phyloP scores from a whole-genome alignment of 2,113 vertebrate genomes.

The Lophotis ruficrista region DNA sequence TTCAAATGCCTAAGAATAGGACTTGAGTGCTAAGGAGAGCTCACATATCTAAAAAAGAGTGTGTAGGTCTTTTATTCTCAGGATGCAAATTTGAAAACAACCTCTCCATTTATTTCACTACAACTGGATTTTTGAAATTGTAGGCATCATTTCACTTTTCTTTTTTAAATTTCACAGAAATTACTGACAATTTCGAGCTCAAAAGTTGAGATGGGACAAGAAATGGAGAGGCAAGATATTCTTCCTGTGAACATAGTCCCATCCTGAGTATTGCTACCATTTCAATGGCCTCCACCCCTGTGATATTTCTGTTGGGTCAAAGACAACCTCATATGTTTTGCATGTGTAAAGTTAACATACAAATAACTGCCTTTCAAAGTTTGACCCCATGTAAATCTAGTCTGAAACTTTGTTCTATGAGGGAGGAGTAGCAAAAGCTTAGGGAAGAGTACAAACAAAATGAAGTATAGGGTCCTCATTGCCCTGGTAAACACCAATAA shows the following conservation, averaged over 20 bases:
- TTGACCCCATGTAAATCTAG: not conserved
- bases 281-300: not conserved
- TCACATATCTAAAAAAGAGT: not conserved
- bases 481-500: not conserved
- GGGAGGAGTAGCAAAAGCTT: not conserved
- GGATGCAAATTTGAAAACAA: not conserved
- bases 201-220: not conserved
- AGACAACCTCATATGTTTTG: not conserved
- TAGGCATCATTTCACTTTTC: not conserved
- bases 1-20: not conserved
- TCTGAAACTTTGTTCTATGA: not conserved
- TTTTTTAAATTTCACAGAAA: not conserved
- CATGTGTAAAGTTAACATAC: not conserved
- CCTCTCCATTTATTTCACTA: not conserved
- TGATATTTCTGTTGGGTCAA: not conserved
- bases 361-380: not conserved
- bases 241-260: not conserved
- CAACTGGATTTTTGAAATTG: not conserved
- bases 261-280: not conserved
- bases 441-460: not conserved
- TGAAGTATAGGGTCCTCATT: not conserved
- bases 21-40: not conserved
- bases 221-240: not conserved
- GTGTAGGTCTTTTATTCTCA: not conserved
- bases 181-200: not conserved